Percentiles rank a stretch among this genome's conserved stretches.
phyloP scores from a whole-genome alignment of 2,797 vertebrate genomes.

The Pangasius mekongensis region DNA sequence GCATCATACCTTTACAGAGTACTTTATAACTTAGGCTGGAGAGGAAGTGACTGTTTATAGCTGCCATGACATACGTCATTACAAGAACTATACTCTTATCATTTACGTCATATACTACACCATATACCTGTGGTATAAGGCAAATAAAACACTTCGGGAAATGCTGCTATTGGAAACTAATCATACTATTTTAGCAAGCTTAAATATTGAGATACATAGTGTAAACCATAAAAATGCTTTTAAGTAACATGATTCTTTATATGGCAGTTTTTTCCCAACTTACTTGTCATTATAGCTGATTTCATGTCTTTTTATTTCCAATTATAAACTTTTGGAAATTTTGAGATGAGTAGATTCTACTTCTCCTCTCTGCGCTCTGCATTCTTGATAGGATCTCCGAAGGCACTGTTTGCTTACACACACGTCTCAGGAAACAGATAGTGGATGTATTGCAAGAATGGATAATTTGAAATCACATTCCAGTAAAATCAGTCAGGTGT shows the following conservation, averaged over 20 bases:
- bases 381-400: background rate
- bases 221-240: background rate
- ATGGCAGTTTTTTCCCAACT: background rate
- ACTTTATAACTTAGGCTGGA: background rate
- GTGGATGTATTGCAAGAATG: background rate
- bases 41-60: no score
- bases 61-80: background rate
- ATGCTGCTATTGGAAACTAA: background rate
- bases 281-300: background rate
- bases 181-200: background rate
- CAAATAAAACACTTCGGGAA: background rate
- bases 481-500: background rate
- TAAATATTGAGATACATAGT: background rate
- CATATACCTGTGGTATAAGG: background rate
- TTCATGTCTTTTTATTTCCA: background rate
- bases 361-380: background rate
- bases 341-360: background rate
- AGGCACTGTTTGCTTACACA: background rate
- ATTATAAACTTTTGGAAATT: no score
- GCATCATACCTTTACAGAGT: no score
- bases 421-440: slow-evolving; percentile 10
- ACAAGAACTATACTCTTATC: background rate
- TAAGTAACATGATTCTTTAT: background rate
- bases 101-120: background rate
- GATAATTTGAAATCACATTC: background rate